These are phyloP conservation scores for Crenuchus spilurus DNA, from an alignment of 2,797 vertebrate genomes.

Conservation along the genomic window DNA sequence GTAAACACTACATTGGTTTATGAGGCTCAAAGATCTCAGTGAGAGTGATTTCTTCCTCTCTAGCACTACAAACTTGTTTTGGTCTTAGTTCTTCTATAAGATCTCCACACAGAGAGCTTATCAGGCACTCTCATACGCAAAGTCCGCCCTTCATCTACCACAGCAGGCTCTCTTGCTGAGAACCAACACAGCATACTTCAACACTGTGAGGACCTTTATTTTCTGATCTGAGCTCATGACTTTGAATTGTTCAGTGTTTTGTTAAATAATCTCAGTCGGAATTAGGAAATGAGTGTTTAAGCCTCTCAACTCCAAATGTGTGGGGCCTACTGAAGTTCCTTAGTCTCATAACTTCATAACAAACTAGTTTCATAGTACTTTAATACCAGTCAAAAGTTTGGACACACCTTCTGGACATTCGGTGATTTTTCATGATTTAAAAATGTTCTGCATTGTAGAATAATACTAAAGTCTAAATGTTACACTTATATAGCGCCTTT, in stretches of 20 bases:
- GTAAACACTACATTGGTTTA: background rate
- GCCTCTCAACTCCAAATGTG: no score
- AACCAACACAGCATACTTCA: constrained; percentile 14
- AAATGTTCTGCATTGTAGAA: no score
- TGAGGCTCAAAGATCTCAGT: background rate
- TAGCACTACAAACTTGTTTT: background rate
- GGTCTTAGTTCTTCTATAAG: background rate
- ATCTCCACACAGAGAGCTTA: constrained; percentile 24
- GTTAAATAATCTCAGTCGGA: constrained; percentile 8
- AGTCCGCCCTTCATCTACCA: constrained; percentile 25
- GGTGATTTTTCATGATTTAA: no score
- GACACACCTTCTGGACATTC: no score
- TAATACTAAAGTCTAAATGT: no score
- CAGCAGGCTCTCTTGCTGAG: constrained; percentile 1
- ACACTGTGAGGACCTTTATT: constrained; percentile 18
- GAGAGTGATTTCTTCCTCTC: background rate
- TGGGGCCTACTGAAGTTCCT: no score
- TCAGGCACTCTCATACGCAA: constrained; percentile 21
- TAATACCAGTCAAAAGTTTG: no score
- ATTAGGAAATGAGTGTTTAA: no score
- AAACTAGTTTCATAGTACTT: no score
- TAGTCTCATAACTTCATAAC: no score
- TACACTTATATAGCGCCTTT: no score
- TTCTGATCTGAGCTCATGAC: background rate
- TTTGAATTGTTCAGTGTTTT: background rate